These are phyloP conservation scores for Drosophila kanekoi DNA, from an alignment of 2,888 invertebrate genomes.

Conservation along the genomic window DNA sequence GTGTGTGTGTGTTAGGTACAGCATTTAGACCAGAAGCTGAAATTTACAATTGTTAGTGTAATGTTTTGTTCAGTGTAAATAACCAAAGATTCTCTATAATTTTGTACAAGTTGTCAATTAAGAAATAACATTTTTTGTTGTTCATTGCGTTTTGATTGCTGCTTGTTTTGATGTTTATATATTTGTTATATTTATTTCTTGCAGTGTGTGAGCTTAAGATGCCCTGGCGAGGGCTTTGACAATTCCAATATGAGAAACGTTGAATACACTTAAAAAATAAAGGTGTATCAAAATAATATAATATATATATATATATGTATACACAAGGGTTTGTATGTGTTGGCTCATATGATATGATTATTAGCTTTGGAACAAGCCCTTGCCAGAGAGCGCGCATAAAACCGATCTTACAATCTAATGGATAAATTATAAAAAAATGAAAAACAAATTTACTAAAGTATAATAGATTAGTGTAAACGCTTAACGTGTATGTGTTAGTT, in stretches of 20 bases:
- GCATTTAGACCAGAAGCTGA: background rate
- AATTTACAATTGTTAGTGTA: conserved; percentile 1
- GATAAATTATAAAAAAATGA: background rate
- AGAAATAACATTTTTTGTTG: background rate
- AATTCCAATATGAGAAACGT: background rate
- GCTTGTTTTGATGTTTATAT: background rate
- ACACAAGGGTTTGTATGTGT: background rate
- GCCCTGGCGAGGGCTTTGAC: conserved; percentile 10
- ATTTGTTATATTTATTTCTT: background rate
- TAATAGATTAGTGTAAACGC: background rate
- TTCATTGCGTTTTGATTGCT: background rate
- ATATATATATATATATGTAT: background rate
- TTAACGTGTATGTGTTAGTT: background rate
- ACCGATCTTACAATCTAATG: background rate
- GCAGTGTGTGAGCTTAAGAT: background rate
- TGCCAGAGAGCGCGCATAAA: conserved; percentile 1
- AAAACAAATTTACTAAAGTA: background rate
- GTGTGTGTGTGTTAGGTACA: background rate
- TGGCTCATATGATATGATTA: background rate
- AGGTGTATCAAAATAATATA: conserved; percentile 11
- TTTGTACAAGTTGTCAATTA: conserved; percentile 3
- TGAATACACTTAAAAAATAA: conserved; percentile 8
- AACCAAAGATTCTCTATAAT: background rate
- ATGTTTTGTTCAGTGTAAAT: background rate
- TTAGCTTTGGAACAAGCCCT: background rate